Conservation (phyloP, 2,113 vertebrate species). For the Stigmatopora argus region DNA sequence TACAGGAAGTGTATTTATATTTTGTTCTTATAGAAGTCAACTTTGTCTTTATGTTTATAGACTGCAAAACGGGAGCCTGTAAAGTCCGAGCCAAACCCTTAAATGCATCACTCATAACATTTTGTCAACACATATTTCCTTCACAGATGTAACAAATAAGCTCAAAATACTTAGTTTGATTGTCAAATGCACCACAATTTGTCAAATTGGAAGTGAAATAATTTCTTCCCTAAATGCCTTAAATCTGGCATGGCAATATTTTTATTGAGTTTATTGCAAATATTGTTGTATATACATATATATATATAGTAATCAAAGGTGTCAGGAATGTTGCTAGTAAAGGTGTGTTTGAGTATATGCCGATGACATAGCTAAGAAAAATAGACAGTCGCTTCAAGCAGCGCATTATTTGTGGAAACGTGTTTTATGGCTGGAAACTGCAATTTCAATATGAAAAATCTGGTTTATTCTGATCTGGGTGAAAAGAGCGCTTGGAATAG, state of each 20-base stretch:
- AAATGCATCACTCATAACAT: conserved; percentile 15
- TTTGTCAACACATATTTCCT: conserved; percentile 26
- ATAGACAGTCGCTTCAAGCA: conserved; percentile 51
- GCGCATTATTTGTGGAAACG: conserved; percentile 34
- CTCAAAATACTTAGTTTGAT: conserved; percentile 1
- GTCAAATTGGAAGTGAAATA: neutral
- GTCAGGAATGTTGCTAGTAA: conserved; percentile 28
- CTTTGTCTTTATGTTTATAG: neutral
- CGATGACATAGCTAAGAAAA: conserved; percentile 49
- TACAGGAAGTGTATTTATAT: neutral
- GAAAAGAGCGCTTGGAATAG: conserved; percentile 17
- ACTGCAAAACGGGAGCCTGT: conserved; percentile 10
- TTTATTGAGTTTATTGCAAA: conserved; percentile 6
- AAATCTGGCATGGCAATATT: conserved; percentile 18
- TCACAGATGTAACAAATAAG: conserved; percentile 28
- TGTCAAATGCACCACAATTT: conserved; percentile 20
- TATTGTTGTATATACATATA: conserved; percentile 6
- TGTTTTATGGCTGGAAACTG: neutral
- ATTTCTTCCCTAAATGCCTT: neutral
- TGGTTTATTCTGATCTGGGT: conserved; percentile 28
- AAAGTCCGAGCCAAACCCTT: conserved; percentile 19
- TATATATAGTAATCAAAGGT: conserved; percentile 3
- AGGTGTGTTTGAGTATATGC: conserved; percentile 43
- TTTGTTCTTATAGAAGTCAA: neutral
- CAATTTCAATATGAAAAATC: conserved; percentile 31